phyloP scores from a whole-genome alignment of 2,797 vertebrate species.

The Oreochromis grahami region DNA sequence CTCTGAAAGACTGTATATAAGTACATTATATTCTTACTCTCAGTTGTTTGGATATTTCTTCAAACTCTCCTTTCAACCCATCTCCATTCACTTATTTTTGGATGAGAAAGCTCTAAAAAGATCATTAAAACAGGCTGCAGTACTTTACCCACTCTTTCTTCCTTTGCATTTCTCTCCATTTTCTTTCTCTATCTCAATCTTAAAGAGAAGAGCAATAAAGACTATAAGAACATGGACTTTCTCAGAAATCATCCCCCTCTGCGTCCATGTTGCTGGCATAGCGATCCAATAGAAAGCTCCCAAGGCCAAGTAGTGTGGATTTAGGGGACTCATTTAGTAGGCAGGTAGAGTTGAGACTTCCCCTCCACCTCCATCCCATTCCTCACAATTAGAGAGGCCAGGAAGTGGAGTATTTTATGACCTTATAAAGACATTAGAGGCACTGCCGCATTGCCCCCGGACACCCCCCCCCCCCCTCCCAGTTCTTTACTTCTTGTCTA shows the following conservation, averaged over 20 bases:
- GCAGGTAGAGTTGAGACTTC: slow-evolving; percentile 31
- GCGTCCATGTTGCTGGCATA: slow-evolving; percentile 19
- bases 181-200: not conserved
- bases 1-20: not conserved
- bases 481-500: not conserved
- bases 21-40: not conserved
- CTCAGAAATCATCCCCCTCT: not conserved
- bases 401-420: slow-evolving; percentile 56
- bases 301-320: slow-evolving; percentile 26
- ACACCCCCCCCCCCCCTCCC: not conserved
- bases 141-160: not conserved
- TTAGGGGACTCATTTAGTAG: slow-evolving; percentile 40
- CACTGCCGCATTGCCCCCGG: slow-evolving; percentile 13
- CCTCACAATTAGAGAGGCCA: slow-evolving; percentile 54
- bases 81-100: slow-evolving; percentile 1
- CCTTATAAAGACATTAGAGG: slow-evolving; percentile 63
- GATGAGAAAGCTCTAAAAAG: not conserved
- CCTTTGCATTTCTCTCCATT: not conserved
- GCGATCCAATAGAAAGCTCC: not conserved
- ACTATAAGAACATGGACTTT: not conserved
- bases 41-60: not conserved
- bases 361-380: not conserved
- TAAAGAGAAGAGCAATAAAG: not conserved
- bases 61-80: not conserved
- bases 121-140: not conserved